Base-by-base conservation (phyloP, 2,113 vertebrate genomes). In the Lathamus discolor region DNA sequence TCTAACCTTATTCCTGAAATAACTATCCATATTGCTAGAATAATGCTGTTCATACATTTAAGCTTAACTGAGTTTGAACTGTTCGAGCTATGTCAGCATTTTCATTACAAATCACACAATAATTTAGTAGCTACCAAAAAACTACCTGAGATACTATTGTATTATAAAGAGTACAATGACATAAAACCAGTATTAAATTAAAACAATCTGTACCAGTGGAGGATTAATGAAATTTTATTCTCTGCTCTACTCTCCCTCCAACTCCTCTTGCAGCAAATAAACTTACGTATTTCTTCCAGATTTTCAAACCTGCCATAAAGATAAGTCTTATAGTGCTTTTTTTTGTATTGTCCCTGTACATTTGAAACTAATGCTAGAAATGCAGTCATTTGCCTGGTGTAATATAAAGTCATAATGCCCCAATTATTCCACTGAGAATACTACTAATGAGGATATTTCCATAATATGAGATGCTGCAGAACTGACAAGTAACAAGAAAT, bases 301-400 rank as follows among this genome's bases (percentile, higher is more conserved):
- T 35, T 88, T 91, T 68, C 18, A 70, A 88, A 35, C 15, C 11
- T 51, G 39, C 23, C 8, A 33, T 29, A 62, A 43, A 83, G 88
- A 67, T 51, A 85, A 70, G 8, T 9, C 20, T 77, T 52, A 69
- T 0, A 48, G 6, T n/a, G 18, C 0, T 54, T 76, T 46, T 76
- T 46, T 63, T 77, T 27, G 6, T 35, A 23, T 59, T 74, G 68
- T 66, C 57, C 33, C 33, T 84, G 27, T 37, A 33, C 57, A 44
- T 94, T 87, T 33, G 11, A 94, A 95, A 76, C 43, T 51, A 64
- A 79, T 54, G 75, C 52, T 91, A 91, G 72, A 95, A 95, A 93
- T 75, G 61, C n/a, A 83, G 83, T 57, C 31, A 48, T 93, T 90
- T 95, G 14, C 64, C 67, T 88, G 31, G 31, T 81, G 70, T 86